A percentile compares a stretch with the other conserved stretches of the same genome.
These are phyloP conservation scores for Thymelicus lineola DNA, from an alignment of 2,888 invertebrate species.

Conservation along the genomic window DNA sequence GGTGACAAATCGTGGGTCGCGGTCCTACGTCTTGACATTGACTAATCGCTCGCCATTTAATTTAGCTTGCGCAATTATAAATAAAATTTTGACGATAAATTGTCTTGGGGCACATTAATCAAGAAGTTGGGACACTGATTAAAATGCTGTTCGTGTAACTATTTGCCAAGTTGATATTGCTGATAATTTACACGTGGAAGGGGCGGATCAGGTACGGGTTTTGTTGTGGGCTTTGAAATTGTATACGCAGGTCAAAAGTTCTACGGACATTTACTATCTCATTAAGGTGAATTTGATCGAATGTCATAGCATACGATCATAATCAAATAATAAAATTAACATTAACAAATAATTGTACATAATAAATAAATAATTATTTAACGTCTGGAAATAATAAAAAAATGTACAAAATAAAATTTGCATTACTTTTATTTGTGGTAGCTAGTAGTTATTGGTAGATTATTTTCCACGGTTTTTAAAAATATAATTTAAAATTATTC, in stretches of 20 bases:
- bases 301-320: too few relatives aligned
- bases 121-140: constrained; percentile 86
- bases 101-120: constrained; percentile 82
- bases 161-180: constrained; percentile 82
- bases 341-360: too few relatives aligned
- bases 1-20: constrained; percentile 82
- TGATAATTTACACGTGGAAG: constrained; percentile 79
- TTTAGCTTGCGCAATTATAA: constrained; percentile 83
- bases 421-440: too few relatives aligned
- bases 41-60: constrained; percentile 81
- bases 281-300: neutral
- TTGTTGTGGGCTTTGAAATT: constrained; percentile 7
- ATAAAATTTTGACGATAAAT: constrained; percentile 85
- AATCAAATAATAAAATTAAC: too few relatives aligned
- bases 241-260: constrained; percentile 1
- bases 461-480: too few relatives aligned
- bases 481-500: too few relatives aligned
- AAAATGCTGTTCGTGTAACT: constrained; percentile 84
- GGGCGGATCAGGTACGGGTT: constrained; percentile 49
- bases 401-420: too few relatives aligned
- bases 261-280: neutral
- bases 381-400: too few relatives aligned
- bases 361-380: too few relatives aligned
- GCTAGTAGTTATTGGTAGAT: too few relatives aligned
- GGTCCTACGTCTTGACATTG: constrained; percentile 78